These are phyloP conservation scores for Melipona quadrifasciata DNA, from an alignment of 1,140 invertebrate genomes.

Conservation along the genomic window DNA sequence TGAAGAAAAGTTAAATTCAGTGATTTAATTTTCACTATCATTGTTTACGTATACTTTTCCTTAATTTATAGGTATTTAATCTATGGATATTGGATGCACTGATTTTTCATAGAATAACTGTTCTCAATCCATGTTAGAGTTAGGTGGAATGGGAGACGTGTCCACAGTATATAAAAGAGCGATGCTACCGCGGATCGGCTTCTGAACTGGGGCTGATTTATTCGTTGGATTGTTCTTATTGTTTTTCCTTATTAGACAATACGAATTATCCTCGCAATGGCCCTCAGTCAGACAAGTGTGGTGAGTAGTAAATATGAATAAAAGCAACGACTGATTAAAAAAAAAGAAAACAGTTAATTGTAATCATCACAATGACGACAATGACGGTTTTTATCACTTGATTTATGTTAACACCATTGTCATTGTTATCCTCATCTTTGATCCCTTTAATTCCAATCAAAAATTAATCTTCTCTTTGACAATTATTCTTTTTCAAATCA, in stretches of 20 bases:
- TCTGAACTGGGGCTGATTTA: slow-evolving; percentile 59
- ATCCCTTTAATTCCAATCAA: not conserved
- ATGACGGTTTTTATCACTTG: slow-evolving; percentile 14
- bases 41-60: not conserved
- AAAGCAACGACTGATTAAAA: slow-evolving; percentile 41
- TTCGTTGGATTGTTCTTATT: slow-evolving; percentile 64
- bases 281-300: slow-evolving; percentile 83
- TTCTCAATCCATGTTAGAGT: slow-evolving; percentile 37
- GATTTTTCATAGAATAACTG: slow-evolving; percentile 10
- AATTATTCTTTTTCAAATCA: not conserved
- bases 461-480: not conserved
- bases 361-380: slow-evolving; percentile 29
- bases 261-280: slow-evolving; percentile 75
- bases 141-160: slow-evolving; percentile 64
- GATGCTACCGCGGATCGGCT: slow-evolving; percentile 63
- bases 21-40: not conserved
- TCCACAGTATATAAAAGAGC: slow-evolving; percentile 77
- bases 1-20: not conserved
- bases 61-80: not conserved
- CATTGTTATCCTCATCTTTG: not conserved
- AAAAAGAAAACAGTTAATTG: slow-evolving; percentile 22
- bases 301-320: slow-evolving; percentile 77
- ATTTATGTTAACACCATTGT: slow-evolving; percentile 18
- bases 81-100: slow-evolving; percentile 6
- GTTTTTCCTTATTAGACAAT: slow-evolving; percentile 66